Evolutionary conservation across 2,888 invertebrate species (phyloP).

Genomic region (Netelia virgata): DNA sequence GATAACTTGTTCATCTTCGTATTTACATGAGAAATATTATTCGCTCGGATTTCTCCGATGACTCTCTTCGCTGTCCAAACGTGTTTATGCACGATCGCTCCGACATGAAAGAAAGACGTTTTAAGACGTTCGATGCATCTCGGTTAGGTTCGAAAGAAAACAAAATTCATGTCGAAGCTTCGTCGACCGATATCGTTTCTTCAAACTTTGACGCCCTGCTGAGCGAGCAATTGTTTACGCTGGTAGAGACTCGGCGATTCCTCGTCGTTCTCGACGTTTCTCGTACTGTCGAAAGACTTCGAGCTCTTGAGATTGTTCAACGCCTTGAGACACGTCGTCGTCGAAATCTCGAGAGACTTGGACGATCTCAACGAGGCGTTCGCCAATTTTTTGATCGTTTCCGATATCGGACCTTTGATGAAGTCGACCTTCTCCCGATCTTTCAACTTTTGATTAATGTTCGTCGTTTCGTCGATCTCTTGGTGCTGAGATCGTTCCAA

Average conservation of each 20-base stretch:
- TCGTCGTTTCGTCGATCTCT: conserved; percentile 50
- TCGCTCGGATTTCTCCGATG: too few relatives aligned
- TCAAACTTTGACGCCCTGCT: conserved; percentile 83
- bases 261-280: conserved; percentile 75
- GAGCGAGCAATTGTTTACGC: conserved; percentile 82
- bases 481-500: conserved; percentile 35
- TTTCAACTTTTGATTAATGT: conserved; percentile 59
- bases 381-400: conserved; percentile 82
- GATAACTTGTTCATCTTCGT: not conserved
- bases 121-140: too few relatives aligned
- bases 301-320: conserved; percentile 77
- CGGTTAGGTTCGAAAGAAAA: not conserved
- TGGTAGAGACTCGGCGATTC: conserved; percentile 83
- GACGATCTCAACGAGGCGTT: conserved; percentile 81
- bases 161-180: not conserved
- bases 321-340: conserved; percentile 78
- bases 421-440: conserved; percentile 79
- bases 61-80: too few relatives aligned
- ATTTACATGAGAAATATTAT: not conserved
- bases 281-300: conserved; percentile 76
- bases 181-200: not conserved
- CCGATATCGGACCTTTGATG: conserved; percentile 83
- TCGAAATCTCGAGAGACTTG: conserved; percentile 79
- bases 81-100: not conserved
- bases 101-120: too few relatives aligned